These are phyloP conservation scores for Peromyscus melanophrys DNA, from an alignment of 2,797 vertebrate species.

Conservation along the genomic window DNA sequence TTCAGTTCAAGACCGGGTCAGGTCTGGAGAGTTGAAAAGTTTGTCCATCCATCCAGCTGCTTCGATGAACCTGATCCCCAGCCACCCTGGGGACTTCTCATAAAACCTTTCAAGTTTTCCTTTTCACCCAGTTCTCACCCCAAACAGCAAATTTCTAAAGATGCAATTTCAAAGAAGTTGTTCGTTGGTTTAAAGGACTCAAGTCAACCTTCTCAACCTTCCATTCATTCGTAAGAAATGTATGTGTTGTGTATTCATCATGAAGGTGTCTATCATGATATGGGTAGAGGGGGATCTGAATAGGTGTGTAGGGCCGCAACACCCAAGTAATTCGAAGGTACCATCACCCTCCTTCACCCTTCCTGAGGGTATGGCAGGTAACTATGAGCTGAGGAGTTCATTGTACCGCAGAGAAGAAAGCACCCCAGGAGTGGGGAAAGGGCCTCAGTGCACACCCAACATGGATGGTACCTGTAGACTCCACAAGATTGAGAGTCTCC, in stretches of 20 bases:
- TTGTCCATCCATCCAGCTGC: neutral
- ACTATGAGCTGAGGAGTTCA: neutral
- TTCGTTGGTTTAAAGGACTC: neutral
- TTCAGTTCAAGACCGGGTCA: neutral
- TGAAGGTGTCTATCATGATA: neutral
- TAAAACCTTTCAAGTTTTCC: neutral
- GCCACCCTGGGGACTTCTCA: neutral
- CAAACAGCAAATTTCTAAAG: constrained; percentile 45
- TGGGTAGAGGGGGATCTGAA: neutral
- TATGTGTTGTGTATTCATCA: neutral
- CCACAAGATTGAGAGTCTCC: neutral
- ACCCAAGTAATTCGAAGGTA: neutral
- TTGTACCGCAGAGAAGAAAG: neutral
- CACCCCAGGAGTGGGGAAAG: neutral
- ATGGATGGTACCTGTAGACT: neutral
- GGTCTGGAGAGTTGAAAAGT: neutral
- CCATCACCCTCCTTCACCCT: neutral
- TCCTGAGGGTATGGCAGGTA: neutral
- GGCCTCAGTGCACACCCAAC: neutral
- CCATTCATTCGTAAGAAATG: neutral
- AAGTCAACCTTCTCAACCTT: neutral
- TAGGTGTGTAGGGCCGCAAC: no score
- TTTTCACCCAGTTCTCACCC: neutral
- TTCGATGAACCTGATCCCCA: neutral
- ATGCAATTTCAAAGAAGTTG: constrained; percentile 34